phyloP scores from a whole-genome alignment of 2,797 vertebrate species.

The Helarctos malayanus region DNA sequence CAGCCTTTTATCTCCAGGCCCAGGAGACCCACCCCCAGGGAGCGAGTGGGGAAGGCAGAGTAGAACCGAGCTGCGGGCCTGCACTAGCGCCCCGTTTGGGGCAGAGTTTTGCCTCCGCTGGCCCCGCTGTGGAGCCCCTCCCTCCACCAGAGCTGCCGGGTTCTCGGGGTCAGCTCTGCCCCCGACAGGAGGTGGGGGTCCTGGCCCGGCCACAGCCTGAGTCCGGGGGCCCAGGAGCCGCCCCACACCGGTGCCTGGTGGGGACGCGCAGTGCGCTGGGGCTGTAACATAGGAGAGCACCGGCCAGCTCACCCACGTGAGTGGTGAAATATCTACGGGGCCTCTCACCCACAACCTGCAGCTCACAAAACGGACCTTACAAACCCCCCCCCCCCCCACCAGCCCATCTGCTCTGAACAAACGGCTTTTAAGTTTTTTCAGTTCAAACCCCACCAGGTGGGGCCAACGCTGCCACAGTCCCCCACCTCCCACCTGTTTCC shows the following conservation, averaged over 20 bases:
- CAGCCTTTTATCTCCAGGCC: not conserved
- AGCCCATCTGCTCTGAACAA: not conserved
- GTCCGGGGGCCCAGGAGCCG: not conserved
- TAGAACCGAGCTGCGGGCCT: fast-evolving
- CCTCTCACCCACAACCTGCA: not conserved
- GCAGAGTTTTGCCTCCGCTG: fast-evolving
- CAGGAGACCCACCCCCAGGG: not conserved
- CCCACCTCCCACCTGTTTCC: not conserved
- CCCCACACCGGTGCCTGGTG: fast-evolving
- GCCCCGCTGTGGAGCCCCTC: not conserved
- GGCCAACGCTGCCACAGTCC: fast-evolving
- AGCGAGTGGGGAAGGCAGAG: not conserved
- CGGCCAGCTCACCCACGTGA: not conserved
- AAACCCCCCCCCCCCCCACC: not conserved
- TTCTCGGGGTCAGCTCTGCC: not conserved
- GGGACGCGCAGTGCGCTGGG: too few relatives aligned
- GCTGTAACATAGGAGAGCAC: fast-evolving
- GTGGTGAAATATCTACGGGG: not conserved
- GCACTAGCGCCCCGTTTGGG: fast-evolving
- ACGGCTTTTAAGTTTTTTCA: not conserved
- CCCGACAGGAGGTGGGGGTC: fast-evolving
- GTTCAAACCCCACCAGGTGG: not conserved
- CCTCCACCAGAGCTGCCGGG: fast-evolving
- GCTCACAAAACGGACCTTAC: not conserved
- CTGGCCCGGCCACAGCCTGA: not conserved